Evolutionary conservation across 1,140 invertebrate genomes (phyloP).

Genomic region (Daktulosphaira vitifoliae): DNA sequence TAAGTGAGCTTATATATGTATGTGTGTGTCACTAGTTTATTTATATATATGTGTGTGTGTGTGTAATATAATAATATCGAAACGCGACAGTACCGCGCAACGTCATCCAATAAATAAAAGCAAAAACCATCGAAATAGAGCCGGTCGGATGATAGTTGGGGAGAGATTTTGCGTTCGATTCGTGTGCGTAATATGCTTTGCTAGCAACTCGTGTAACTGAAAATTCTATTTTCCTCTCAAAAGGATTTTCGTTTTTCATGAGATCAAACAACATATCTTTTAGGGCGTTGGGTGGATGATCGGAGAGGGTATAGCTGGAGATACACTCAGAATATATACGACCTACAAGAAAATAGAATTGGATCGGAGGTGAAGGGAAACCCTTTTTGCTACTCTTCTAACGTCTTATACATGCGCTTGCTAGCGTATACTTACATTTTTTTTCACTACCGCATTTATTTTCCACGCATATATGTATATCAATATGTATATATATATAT

Average conservation of each 20-base stretch:
- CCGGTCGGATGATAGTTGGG: neutral
- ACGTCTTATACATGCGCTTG: neutral
- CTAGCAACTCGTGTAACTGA: slow-evolving; percentile 4
- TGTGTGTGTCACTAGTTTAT: too few species aligned
- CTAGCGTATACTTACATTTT: too few species aligned
- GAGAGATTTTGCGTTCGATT: neutral
- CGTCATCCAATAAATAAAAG: slow-evolving; percentile 6
- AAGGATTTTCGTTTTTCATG: slow-evolving; percentile 12
- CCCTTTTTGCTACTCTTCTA: slow-evolving; percentile 7
- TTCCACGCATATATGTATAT: too few species aligned
- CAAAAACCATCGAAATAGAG: too few species aligned
- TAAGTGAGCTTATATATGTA: too few species aligned
- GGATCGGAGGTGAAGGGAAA: neutral
- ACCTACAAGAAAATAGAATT: slow-evolving; percentile 30
- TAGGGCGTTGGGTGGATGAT: neutral
- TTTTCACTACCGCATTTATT: slow-evolving; percentile 6
- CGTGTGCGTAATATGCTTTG: neutral
- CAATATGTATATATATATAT: neutral
- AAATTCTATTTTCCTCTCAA: slow-evolving; percentile 32
- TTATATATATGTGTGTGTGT: too few species aligned
- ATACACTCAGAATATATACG: neutral
- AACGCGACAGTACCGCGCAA: too few species aligned
- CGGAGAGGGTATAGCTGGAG: too few species aligned
- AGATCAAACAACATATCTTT: slow-evolving; percentile 28
- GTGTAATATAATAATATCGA: too few species aligned